A percentile compares a stretch with the other conserved stretches of the same genome.
These are phyloP conservation scores for Suncus etruscus DNA, from an alignment of 2,113 vertebrate species.

Conservation along the genomic window DNA sequence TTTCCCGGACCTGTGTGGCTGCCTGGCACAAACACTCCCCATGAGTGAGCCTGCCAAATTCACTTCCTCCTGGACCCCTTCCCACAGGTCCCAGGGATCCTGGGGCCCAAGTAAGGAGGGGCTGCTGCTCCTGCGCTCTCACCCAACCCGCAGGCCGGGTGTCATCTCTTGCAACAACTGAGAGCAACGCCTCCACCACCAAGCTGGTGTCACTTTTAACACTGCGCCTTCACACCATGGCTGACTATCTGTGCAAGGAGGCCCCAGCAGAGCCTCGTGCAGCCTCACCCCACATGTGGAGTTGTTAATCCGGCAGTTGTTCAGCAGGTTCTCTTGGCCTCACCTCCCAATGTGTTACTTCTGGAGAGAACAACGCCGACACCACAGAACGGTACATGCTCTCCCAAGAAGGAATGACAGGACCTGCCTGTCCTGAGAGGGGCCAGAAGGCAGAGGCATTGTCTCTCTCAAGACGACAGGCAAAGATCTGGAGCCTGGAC, in stretches of 20 bases:
- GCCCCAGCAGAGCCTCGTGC: conserved; percentile 52
- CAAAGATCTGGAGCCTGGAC: conserved; percentile 29
- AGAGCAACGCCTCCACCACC: conserved; percentile 71
- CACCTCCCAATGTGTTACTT: conserved; percentile 79
- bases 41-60: background rate
- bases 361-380: conserved; percentile 65
- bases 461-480: background rate
- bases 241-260: conserved; percentile 70
- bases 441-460: background rate
- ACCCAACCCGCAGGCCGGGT: conserved; percentile 73
- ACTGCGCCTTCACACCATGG: conserved; percentile 72
- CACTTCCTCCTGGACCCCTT: conserved; percentile 9
- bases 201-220: conserved; percentile 83
- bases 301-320: conserved; percentile 76
- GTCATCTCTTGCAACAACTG: conserved; percentile 80
- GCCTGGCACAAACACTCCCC: background rate
- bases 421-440: background rate
- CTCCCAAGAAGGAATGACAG: background rate
- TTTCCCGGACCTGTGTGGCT: background rate
- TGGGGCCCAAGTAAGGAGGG: conserved; percentile 57
- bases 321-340: conserved; percentile 71
- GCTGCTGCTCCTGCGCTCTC: conserved; percentile 67
- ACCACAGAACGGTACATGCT: background rate
- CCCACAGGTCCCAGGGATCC: background rate
- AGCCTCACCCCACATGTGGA: conserved; percentile 76